phyloP scores from a whole-genome alignment of 2,797 vertebrate genomes.

The Scyliorhinus canicula region DNA sequence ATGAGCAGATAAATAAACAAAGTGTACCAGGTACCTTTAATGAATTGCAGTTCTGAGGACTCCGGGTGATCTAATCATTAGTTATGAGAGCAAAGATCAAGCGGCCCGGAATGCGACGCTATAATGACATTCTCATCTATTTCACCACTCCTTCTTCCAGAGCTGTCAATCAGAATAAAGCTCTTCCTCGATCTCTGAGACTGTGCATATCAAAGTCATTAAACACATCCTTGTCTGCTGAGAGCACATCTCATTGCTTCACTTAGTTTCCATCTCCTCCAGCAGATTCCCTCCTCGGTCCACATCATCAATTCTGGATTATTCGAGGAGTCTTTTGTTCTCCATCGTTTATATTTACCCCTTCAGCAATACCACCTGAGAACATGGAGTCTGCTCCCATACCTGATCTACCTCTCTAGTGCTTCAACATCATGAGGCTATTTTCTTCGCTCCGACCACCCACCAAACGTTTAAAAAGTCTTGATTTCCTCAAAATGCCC shows the following conservation, averaged over 20 bases:
- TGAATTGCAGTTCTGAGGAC: background rate
- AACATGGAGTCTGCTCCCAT: background rate
- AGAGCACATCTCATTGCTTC: background rate
- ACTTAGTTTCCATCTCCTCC: background rate
- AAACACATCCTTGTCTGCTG: background rate
- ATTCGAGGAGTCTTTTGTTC: background rate
- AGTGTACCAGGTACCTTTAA: background rate
- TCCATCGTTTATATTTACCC: background rate
- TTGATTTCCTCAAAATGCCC: background rate
- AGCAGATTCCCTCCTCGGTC: background rate
- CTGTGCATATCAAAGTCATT: background rate
- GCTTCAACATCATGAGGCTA: background rate
- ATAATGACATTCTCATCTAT: background rate
- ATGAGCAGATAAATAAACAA: background rate
- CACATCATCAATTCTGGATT: background rate
- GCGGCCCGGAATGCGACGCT: background rate
- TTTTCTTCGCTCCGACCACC: background rate
- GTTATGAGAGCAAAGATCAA: conserved; percentile 14
- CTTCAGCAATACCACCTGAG: background rate
- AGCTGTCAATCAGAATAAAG: background rate
- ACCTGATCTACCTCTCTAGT: background rate
- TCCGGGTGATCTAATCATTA: background rate
- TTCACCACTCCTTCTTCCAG: background rate
- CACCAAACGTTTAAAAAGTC: background rate
- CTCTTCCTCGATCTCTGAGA: background rate